Evolutionary conservation across 2,797 vertebrate species (phyloP).

Genomic region (Erethizon dorsatum): DNA sequence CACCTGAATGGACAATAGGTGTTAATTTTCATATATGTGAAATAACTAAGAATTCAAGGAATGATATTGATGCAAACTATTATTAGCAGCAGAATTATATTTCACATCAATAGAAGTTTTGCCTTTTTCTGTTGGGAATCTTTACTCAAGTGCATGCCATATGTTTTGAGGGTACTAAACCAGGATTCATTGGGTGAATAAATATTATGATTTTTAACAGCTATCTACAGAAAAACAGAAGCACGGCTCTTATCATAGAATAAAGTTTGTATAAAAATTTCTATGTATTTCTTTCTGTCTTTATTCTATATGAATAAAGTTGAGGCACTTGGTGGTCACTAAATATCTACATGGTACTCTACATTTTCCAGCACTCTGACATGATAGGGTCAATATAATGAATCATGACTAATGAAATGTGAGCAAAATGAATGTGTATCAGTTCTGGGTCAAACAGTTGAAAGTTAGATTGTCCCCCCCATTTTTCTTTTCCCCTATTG

Average conservation of each 20-base stretch:
- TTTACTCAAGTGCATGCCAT: not conserved
- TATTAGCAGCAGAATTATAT: not conserved
- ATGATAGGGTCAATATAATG: not conserved
- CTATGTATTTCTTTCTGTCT: not conserved
- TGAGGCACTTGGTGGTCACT: not conserved
- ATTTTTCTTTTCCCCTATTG: not conserved
- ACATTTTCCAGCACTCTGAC: not conserved
- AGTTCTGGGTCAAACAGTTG: not conserved
- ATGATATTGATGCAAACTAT: not conserved
- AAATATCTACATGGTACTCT: not conserved
- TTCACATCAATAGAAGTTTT: slow-evolving; percentile 15
- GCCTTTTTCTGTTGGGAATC: not conserved
- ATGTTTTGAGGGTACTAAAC: not conserved
- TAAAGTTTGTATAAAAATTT: not conserved
- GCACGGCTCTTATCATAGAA: not conserved
- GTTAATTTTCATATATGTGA: slow-evolving; percentile 1
- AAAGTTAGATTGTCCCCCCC: not conserved
- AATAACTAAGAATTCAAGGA: slow-evolving; percentile 45
- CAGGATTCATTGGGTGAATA: not conserved
- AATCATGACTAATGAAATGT: slow-evolving; percentile 27
- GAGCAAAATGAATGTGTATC: not conserved
- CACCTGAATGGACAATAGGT: not conserved
- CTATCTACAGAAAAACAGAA: slow-evolving; percentile 23
- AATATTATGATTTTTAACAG: slow-evolving; percentile 1
- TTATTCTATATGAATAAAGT: slow-evolving; percentile 34